Evolutionary conservation across 2,113 vertebrate species (phyloP).

Genomic region (Rhinopithecus roxellana): DNA sequence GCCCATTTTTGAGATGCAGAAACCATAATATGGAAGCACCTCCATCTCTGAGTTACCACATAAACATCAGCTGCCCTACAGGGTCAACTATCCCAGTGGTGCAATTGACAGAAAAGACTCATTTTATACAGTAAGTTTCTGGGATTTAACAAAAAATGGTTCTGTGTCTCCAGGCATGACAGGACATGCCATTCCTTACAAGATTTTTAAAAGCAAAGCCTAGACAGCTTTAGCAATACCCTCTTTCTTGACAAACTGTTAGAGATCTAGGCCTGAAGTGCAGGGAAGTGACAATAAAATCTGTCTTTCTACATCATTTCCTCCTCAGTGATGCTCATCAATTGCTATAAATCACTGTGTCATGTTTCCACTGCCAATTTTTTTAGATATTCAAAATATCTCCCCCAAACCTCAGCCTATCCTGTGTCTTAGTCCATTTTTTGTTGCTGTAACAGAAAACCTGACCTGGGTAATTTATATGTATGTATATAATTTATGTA

Average conservation of each 20-base stretch:
- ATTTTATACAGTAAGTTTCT: neutral
- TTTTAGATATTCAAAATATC: neutral
- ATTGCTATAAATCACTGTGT: neutral
- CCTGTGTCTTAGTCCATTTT: neutral
- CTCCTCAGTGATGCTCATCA: neutral
- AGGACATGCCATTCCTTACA: neutral
- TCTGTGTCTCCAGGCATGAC: neutral
- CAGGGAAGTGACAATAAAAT: neutral
- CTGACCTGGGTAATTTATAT: neutral
- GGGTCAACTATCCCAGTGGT: neutral
- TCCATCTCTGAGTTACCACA: neutral
- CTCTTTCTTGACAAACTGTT: neutral
- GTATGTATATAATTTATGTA: too few species aligned
- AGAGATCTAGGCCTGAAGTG: neutral
- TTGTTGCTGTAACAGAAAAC: neutral
- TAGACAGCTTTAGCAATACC: neutral
- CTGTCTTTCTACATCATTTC: neutral
- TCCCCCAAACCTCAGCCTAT: neutral
- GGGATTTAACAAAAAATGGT: neutral
- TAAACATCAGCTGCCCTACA: neutral
- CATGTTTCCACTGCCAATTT: neutral
- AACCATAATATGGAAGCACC: neutral
- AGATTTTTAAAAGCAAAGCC: neutral
- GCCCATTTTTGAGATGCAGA: neutral
- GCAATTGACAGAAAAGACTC: neutral